Conservation (phyloP, 2,113 vertebrate genomes). For the Axis porcinus region DNA sequence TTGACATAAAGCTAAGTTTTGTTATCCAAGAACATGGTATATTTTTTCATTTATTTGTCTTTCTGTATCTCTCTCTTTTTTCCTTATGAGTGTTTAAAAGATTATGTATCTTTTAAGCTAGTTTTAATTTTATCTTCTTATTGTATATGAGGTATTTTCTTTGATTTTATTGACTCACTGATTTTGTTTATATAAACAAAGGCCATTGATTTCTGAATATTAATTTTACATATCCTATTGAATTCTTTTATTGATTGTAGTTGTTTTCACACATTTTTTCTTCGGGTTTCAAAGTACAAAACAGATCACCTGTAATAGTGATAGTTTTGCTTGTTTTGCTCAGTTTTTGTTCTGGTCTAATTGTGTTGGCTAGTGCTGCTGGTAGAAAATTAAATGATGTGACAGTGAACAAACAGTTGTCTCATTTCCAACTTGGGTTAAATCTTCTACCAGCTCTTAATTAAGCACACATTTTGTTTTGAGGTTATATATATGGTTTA, state of each 20-base stretch:
- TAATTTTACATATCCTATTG: not conserved
- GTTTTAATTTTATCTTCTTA: not conserved
- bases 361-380: not conserved
- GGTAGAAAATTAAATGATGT: not conserved
- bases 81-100: not conserved
- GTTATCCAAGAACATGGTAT: not conserved
- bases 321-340: not conserved
- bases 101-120: not conserved
- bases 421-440: not conserved
- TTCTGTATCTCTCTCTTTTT: not conserved
- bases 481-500: not conserved
- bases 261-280: not conserved
- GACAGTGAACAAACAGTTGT: not conserved
- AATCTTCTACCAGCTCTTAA: not conserved
- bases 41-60: not conserved
- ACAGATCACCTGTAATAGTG: not conserved
- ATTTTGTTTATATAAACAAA: not conserved
- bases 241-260: not conserved
- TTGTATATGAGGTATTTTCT: not conserved
- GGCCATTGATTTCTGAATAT: not conserved
- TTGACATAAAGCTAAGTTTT: not conserved
- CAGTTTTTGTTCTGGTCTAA: not conserved
- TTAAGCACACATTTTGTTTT: not conserved
- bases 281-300: not conserved
- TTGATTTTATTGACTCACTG: not conserved